phyloP scores from a whole-genome alignment of 2,888 invertebrate species.

The Rhyacophila evoluta region DNA sequence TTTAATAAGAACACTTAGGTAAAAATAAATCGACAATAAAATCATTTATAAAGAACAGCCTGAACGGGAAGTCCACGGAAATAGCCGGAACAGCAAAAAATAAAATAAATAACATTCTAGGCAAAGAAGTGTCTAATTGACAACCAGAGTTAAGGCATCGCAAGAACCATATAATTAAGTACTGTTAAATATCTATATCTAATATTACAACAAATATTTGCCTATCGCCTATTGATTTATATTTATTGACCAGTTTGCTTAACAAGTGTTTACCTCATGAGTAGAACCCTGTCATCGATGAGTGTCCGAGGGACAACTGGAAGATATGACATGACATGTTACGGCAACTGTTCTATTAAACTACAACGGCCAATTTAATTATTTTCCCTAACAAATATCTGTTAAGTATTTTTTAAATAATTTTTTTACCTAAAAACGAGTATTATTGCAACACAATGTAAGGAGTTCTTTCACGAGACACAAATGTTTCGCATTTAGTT shows the following conservation, averaged over 20 bases:
- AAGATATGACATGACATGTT: slow-evolving; percentile 44
- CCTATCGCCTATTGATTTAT: slow-evolving; percentile 62
- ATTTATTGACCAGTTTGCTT: slow-evolving; percentile 54
- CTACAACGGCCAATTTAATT: slow-evolving; percentile 31
- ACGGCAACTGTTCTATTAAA: slow-evolving; percentile 20
- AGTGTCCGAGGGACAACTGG: slow-evolving; percentile 35
- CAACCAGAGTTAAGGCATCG: slow-evolving; percentile 74
- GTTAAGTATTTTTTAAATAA: slow-evolving; percentile 21
- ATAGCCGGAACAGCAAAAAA: slow-evolving; percentile 70
- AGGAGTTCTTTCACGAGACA: slow-evolving; percentile 64
- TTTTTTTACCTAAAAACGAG: slow-evolving; percentile 58
- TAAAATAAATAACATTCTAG: slow-evolving; percentile 68
- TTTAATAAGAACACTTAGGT: slow-evolving; percentile 75
- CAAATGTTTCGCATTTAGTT: slow-evolving; percentile 62
- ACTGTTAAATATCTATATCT: slow-evolving; percentile 72
- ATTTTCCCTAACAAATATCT: slow-evolving; percentile 1
- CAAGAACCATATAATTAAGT: slow-evolving; percentile 72
- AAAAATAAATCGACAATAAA: slow-evolving; percentile 72
- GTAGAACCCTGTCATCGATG: slow-evolving; percentile 50
- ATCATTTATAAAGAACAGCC: slow-evolving; percentile 73
- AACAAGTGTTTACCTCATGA: slow-evolving; percentile 51
- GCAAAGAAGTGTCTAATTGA: slow-evolving; percentile 72
- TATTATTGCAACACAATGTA: slow-evolving; percentile 69
- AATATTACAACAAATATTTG: slow-evolving; percentile 66
- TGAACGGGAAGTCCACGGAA: slow-evolving; percentile 72